phyloP scores from a whole-genome alignment of 2,888 invertebrate genomes.

The Cheilosia vulpina region DNA sequence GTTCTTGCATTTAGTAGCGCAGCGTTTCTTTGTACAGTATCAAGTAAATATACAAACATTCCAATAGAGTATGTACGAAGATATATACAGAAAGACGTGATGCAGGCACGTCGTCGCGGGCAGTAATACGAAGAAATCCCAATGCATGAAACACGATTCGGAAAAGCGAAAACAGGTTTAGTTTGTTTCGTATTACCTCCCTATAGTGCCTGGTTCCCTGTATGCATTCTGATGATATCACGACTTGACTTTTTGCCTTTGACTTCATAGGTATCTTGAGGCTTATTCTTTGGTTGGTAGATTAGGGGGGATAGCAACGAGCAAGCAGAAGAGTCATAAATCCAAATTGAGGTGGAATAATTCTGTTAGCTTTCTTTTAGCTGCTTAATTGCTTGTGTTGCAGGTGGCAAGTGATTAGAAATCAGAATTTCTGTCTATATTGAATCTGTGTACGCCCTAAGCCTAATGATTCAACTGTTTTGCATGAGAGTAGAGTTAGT shows the following conservation, averaged over 20 bases:
- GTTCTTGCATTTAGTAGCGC: slow-evolving; percentile 43
- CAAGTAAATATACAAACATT: slow-evolving; percentile 70
- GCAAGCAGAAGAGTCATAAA: slow-evolving; percentile 43
- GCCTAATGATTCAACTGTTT: background rate
- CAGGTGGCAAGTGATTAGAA: slow-evolving; percentile 49
- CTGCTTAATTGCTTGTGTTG: slow-evolving; percentile 34
- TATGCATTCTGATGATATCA: slow-evolving; percentile 71
- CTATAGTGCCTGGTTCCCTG: slow-evolving; percentile 17
- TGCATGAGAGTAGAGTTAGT: background rate
- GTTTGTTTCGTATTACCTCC: slow-evolving; percentile 49
- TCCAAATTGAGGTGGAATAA: slow-evolving; percentile 63
- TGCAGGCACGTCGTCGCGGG: background rate
- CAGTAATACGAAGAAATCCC: slow-evolving; percentile 37
- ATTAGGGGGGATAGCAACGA: slow-evolving; percentile 1
- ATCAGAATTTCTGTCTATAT: background rate
- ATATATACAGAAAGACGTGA: background rate
- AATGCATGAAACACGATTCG: slow-evolving; percentile 64
- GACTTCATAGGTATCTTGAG: slow-evolving; percentile 53
- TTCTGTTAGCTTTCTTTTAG: slow-evolving; percentile 55
- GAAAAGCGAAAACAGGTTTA: slow-evolving; percentile 71
- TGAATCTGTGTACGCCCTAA: background rate
- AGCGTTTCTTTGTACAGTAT: slow-evolving; percentile 46
- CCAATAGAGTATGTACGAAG: slow-evolving; percentile 45
- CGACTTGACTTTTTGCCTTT: slow-evolving; percentile 75
- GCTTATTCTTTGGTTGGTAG: slow-evolving; percentile 15